Evolutionary conservation across 64 coral and sea anemone species (phyloP).

Genomic region (Anthopleura sola): DNA sequence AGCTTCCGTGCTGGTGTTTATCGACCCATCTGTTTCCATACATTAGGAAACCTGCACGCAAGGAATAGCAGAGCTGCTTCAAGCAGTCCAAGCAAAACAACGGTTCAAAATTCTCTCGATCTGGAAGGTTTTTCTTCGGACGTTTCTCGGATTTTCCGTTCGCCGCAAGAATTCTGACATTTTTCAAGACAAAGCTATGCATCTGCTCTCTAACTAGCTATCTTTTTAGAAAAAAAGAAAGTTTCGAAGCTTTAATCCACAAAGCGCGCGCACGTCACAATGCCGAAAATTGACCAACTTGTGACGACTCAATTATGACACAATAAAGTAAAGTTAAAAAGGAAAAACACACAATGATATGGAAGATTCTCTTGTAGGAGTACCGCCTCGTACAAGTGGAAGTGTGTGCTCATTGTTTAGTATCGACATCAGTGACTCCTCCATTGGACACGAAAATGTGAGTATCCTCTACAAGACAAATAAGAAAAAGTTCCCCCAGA

Average conservation of each 20-base stretch:
- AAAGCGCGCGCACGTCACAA: conserved; percentile 6
- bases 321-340: neutral
- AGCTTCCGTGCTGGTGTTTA: too few relatives aligned
- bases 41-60: neutral
- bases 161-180: too few relatives aligned
- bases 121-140: too few relatives aligned
- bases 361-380: neutral
- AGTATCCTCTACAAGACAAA: neutral
- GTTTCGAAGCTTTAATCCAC: neutral
- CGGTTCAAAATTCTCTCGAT: too few relatives aligned
- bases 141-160: too few relatives aligned
- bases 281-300: neutral
- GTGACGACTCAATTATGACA: neutral
- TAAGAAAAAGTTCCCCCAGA: too few relatives aligned
- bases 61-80: neutral
- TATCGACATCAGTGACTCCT: neutral
- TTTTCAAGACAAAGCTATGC: too few relatives aligned
- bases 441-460: neutral
- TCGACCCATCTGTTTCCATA: too few relatives aligned
- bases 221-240: too few relatives aligned
- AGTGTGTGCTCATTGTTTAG: conserved; percentile 4
- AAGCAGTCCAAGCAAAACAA: too few relatives aligned
- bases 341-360: neutral
- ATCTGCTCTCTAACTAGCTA: too few relatives aligned
- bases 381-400: neutral